phyloP scores from a whole-genome alignment of 1,140 invertebrate species.

The Acromyrmex echinatior region DNA sequence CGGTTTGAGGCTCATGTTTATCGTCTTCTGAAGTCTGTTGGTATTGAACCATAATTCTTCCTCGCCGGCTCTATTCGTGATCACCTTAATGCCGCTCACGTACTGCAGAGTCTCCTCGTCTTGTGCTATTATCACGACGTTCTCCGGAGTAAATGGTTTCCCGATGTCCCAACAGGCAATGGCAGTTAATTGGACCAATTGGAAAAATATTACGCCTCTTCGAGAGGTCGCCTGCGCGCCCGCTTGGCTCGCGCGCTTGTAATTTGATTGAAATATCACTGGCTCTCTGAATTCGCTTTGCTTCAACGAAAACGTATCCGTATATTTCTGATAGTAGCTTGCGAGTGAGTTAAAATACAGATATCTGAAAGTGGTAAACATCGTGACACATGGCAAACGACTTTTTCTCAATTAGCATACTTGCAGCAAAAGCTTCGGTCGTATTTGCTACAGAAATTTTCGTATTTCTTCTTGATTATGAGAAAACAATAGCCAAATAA shows the following conservation, averaged over 20 bases:
- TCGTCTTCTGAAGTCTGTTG: constrained; percentile 85
- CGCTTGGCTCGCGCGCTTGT: constrained; percentile 83
- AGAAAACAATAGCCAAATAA: neutral
- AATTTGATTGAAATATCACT: constrained; percentile 82
- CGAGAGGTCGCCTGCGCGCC: constrained; percentile 85
- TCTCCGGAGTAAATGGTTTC: constrained; percentile 87
- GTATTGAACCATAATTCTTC: constrained; percentile 86
- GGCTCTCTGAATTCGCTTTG: constrained; percentile 79
- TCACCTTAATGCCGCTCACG: constrained; percentile 88
- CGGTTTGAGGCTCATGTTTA: constrained; percentile 82
- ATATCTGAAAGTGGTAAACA: constrained; percentile 80
- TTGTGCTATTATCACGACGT: constrained; percentile 88
- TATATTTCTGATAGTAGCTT: constrained; percentile 84
- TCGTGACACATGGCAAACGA: constrained; percentile 24
- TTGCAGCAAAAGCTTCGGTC: neutral
- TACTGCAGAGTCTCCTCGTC: constrained; percentile 89
- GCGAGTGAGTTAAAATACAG: constrained; percentile 87
- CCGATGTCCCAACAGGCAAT: constrained; percentile 92
- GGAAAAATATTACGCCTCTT: constrained; percentile 89
- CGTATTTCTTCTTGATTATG: neutral
- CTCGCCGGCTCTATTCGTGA: constrained; percentile 78
- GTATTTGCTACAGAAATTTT: neutral
- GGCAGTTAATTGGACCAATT: constrained; percentile 89
- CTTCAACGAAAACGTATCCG: constrained; percentile 80
- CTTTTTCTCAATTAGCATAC: neutral